Evolutionary conservation across 2,888 invertebrate genomes (phyloP), one percentile per base, ranked within the genome.

Genomic region (Nematopogon swammerdamellus): DNA sequence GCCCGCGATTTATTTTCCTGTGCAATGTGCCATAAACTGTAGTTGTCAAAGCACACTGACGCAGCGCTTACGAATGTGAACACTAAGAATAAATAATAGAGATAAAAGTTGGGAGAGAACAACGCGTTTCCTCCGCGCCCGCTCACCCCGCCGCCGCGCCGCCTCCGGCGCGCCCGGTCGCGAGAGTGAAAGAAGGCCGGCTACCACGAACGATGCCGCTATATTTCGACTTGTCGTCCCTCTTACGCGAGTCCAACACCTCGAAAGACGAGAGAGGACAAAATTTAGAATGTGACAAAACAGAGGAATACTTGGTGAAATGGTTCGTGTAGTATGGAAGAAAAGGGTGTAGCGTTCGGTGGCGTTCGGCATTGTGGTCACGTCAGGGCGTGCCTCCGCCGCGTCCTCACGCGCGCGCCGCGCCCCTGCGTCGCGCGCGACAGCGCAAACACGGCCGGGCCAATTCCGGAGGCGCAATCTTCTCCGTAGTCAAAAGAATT

Each of bases 41-140:
- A 73, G 70, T 76, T 73, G 77, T 76, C 76, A 70, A 76, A 70
- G 36, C 36, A 14, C 36, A 14, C 36, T 36, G 36, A 36, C 36
- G 36, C 36, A 36, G 36, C 58, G 75, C 75, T 76, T 71, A 76
- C 73, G 72, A 68, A 64, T 62, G 65, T 67, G 68, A 70, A 73
- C 72, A 65, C 65, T 60, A 67, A 63, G 68, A 72, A 76, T 72
- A 75, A 74, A 74, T 75, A 72, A 75, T 69, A 72, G 72, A 72
- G 69, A 68, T 63, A 36, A 36, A 36, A 36, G 36, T 36, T 36
- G 36, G 8, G n/a, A 14, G 36, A 36, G 36, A 36, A 36, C 36
- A 8, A 14, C 36, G 36, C 8, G 36, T 8, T 25, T 8, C 25
- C 5, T 6, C 25, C 25, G 25, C 25, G 25, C 25, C 25, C 25